Evolutionary conservation across 2,888 invertebrate species (phyloP).

Genomic region (Catonia carolina): DNA sequence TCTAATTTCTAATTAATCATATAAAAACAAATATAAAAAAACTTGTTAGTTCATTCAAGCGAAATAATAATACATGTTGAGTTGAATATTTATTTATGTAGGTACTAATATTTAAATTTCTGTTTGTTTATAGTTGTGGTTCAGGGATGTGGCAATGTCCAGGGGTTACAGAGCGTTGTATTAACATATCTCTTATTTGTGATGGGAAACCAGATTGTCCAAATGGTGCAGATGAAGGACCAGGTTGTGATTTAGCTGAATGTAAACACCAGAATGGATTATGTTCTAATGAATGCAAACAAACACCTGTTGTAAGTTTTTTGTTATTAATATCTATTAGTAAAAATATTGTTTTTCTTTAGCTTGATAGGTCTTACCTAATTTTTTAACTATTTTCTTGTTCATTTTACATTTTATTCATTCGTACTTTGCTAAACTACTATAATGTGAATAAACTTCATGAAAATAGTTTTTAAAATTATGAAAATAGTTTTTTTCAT

Average conservation of each 20-base stretch:
- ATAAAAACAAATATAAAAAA: too few species aligned
- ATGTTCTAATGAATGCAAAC: constrained; percentile 78
- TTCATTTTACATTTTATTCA: neutral
- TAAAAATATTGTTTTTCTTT: too few species aligned
- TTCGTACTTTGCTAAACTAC: neutral
- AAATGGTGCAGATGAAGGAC: constrained; percentile 88
- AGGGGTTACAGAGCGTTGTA: constrained; percentile 68
- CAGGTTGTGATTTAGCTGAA: constrained; percentile 76
- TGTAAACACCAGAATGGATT: constrained; percentile 61
- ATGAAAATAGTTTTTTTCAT: too few species aligned
- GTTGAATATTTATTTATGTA: too few species aligned
- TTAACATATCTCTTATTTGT: constrained; percentile 83
- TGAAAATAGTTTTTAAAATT: too few species aligned
- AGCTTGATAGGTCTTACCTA: too few species aligned
- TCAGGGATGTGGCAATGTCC: constrained; percentile 83
- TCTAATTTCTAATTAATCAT: too few species aligned
- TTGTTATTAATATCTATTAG: neutral
- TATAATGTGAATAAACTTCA: neutral
- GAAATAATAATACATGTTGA: too few species aligned
- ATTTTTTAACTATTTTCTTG: too few species aligned
- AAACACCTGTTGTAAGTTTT: constrained; percentile 57
- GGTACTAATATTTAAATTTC: too few species aligned
- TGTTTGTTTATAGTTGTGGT: constrained; percentile 50
- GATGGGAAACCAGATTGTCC: constrained; percentile 86
- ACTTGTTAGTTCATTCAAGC: too few species aligned